Evolutionary conservation across 2,113 vertebrate genomes (phyloP).

Genomic region (Mesoclemmys tuberculata): DNA sequence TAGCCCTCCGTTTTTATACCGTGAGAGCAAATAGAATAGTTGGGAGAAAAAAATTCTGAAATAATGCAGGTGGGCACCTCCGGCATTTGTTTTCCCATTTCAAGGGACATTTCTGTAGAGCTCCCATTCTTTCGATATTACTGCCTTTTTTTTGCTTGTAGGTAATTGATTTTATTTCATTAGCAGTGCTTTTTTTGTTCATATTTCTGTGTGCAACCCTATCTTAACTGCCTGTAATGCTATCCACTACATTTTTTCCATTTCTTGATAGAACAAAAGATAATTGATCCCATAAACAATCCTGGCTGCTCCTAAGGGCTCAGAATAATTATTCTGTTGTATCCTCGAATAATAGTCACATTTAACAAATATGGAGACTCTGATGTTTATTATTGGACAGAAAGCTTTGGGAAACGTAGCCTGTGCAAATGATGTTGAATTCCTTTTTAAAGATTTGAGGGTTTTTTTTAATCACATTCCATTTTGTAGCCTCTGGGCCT

Average conservation of each 20-base stretch:
- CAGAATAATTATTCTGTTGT: conserved; percentile 9
- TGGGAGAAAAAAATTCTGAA: not conserved
- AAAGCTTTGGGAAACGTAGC: not conserved
- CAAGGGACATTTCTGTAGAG: not conserved
- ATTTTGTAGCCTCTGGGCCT: not conserved
- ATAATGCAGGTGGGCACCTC: not conserved
- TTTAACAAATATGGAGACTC: conserved; percentile 1
- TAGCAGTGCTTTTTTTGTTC: not conserved
- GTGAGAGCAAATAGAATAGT: not conserved
- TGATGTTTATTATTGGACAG: not conserved
- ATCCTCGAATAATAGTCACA: not conserved
- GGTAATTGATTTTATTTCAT: conserved; percentile 3
- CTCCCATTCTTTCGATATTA: not conserved
- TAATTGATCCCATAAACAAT: not conserved
- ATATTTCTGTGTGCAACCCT: not conserved
- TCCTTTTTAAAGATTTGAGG: not conserved
- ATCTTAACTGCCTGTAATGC: not conserved
- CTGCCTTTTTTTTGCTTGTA: not conserved
- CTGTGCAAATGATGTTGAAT: not conserved
- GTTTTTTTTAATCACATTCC: not conserved
- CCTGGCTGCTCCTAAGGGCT: conserved; percentile 25
- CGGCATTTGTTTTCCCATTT: not conserved
- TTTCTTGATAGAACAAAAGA: not conserved
- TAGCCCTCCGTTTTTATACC: not conserved
- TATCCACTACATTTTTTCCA: not conserved